Evolutionary conservation across 2,113 vertebrate species (phyloP), one percentile per base, ranked within the genome.

Genomic region (Oxyura jamaicensis): DNA sequence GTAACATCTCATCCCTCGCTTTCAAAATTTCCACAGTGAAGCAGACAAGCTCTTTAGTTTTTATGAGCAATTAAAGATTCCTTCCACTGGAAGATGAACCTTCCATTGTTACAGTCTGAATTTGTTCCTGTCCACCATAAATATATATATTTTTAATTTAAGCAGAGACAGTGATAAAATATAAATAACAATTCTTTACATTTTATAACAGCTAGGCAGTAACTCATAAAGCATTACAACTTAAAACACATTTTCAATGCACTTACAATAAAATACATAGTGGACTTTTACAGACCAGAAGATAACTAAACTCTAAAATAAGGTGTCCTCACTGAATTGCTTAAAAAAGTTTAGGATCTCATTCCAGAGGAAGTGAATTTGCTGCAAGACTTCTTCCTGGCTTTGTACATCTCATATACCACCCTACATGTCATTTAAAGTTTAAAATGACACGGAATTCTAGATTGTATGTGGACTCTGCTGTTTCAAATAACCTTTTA

Each of bases 291-390:
- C 13, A 95, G 83, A 87, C 33, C 92, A 93, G 65, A 96, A 72
- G 85, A 86, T 86, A 91, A 8, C 46, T 93, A 77, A 88, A 97
- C 85, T 97, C 68, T 93, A 94, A 95, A 90, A 59, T 84, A 53
- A 76, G 8, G 50, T 81, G 58, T n/a, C 71, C 92, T 73, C 93
- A 91, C 90, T 82, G 52, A 95, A 87, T 62, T 90, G 58, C 69
- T 81, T 33, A 88, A 56, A 14, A 56, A 14, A 63, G 63, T 52
- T 95, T 94, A 93, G 86, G 71, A 77, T 89, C 48, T 77, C 50
- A 83, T 35, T 91, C 73, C 46, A 85, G 62, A 95, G 62, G 91
- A 97, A 92, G 67, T 55, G 42, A 94, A 95, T 69, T 68, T 26
- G 21, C 85, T 66, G 58, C 39, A 92, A 72, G 68, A 52, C n/a